Evolutionary conservation across 2,797 vertebrate species (phyloP), one percentile per base, ranked within the genome.

Genomic region (Spinus pinus): DNA sequence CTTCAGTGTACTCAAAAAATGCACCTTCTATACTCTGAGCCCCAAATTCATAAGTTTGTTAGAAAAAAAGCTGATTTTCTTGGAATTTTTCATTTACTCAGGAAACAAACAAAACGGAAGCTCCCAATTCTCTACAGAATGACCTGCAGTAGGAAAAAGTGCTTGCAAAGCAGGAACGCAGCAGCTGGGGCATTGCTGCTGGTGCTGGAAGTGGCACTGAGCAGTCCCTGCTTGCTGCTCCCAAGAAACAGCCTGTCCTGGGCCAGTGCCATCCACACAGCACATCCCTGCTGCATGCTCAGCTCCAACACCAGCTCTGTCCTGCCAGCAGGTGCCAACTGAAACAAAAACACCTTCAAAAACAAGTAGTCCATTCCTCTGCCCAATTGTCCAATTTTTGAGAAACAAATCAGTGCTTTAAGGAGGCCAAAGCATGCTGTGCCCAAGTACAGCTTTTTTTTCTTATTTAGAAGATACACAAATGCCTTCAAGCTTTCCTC

Each of bases 231-330:
- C 51, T 25, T 14, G 23, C 64, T 46, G 47, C 46, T 54, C 77
- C 51, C 60, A 23, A n/a, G 17, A 81, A 66, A 46, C 17, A 37
- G 57, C 25, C 64, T 69, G 57, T 67, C 57, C 91, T 57, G 50
- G 62, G 27, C 54, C 39, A 9, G 65, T 4, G 51, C 60, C 4
- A 14, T 12, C 37, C 19, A 9, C 30, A 58, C 41, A 61, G 37
- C 22, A 10, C 2, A 2, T 25, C 22, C 66, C 30, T 44, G 35
- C 51, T 70, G 23, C 0, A 0, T 15, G 41, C 6, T 20, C 88
- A 53, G 72, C 82, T 78, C 6, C 0, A 35, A 15, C 39, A 50
- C 22, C 3, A 51, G 25, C 66, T 22, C 75, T 14, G 1, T 19
- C 16, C 62, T 14, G 28, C 1, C 2, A 58, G 57, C 33, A 70